Conservation (phyloP, 64 coral and sea anemone species). For the Exaiptasia diaphana region DNA sequence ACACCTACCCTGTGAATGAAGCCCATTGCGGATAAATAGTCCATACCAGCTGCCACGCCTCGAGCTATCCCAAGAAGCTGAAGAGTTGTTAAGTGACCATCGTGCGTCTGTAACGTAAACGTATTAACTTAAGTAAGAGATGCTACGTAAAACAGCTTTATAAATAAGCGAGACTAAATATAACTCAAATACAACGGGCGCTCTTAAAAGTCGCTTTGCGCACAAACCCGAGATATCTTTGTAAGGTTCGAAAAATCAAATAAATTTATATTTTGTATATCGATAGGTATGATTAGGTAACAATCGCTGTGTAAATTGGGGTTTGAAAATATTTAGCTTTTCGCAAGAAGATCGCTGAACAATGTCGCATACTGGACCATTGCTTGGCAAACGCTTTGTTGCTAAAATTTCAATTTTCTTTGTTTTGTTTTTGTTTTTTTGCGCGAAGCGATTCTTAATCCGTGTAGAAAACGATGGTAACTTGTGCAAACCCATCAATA, state of each 20-base stretch:
- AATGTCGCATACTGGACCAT: too few relatives aligned
- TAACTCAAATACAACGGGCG: too few relatives aligned
- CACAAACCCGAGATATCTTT: not conserved
- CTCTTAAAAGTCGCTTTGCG: not conserved
- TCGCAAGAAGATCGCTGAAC: too few relatives aligned
- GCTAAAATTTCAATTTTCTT: too few relatives aligned
- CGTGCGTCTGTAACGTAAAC: conserved; percentile 50
- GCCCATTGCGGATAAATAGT: conserved; percentile 77
- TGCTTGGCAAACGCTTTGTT: too few relatives aligned
- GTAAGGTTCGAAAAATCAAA: not conserved
- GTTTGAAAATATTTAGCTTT: too few relatives aligned
- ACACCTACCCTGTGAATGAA: conserved; percentile 89
- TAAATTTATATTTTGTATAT: not conserved
- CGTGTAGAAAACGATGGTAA: too few relatives aligned
- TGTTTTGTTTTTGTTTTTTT: too few relatives aligned
- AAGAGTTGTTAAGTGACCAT: conserved; percentile 67
- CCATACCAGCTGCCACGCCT: conserved; percentile 91
- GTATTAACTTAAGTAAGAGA: not conserved
- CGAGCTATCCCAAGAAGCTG: conserved; percentile 88
- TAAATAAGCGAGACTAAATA: not conserved
- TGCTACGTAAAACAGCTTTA: not conserved
- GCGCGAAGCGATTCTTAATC: too few relatives aligned
- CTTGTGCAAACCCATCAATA: too few relatives aligned
- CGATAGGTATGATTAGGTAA: too few relatives aligned
- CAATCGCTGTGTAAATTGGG: too few relatives aligned